Evolutionary conservation across 2,797 vertebrate species (phyloP).

Genomic region (Ataeniobius toweri): DNA sequence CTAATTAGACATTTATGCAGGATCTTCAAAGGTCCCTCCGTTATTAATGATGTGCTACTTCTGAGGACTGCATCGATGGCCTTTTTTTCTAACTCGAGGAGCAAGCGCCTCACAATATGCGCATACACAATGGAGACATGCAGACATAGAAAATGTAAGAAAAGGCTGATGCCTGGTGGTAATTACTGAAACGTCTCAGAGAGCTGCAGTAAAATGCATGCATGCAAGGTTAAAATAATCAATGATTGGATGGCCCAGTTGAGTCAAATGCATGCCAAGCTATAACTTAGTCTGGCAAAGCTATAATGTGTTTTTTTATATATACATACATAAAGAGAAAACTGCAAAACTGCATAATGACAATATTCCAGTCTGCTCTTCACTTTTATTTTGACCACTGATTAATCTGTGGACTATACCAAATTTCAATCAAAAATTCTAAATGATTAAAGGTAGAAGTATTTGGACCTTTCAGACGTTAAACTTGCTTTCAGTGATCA

Average conservation of each 20-base stretch:
- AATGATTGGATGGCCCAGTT: neutral
- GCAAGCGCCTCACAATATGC: constrained; percentile 71
- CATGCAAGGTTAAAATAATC: constrained; percentile 17
- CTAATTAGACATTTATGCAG: constrained; percentile 85
- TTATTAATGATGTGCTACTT: constrained; percentile 84
- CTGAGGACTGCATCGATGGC: constrained; percentile 77
- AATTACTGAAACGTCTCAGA: constrained; percentile 42
- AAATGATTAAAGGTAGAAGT: neutral
- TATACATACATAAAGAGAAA: neutral
- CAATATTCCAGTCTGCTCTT: neutral
- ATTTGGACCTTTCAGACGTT: neutral
- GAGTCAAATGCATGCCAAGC: constrained; percentile 2
- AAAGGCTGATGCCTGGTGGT: constrained; percentile 20
- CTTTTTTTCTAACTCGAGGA: constrained; percentile 68
- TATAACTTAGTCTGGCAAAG: neutral
- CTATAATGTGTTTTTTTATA: too few species aligned
- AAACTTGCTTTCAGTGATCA: neutral
- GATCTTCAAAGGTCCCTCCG: constrained; percentile 83
- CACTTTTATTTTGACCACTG: neutral
- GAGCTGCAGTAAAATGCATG: neutral
- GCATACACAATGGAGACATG: constrained; percentile 68
- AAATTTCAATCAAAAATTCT: neutral
- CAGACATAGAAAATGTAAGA: constrained; percentile 42
- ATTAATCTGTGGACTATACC: neutral
- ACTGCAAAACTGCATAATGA: neutral